Evolutionary conservation across 2,888 invertebrate species (phyloP).

Genomic region (Anodontia alba): DNA sequence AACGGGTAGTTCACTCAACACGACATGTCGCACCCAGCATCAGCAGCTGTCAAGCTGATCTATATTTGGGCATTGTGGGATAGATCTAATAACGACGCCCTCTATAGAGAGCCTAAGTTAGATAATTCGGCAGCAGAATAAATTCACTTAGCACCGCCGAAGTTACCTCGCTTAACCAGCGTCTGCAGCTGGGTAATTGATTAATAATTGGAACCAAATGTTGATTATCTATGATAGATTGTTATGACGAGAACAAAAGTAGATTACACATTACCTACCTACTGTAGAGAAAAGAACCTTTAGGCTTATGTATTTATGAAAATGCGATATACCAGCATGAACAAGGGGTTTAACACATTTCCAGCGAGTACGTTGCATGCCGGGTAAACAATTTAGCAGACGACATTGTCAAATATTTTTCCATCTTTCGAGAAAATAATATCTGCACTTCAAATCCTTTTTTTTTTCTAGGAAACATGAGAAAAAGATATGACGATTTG

Average conservation of each 20-base stretch:
- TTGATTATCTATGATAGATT: background rate
- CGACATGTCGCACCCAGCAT: slow-evolving; percentile 38
- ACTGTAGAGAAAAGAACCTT: too few relatives aligned
- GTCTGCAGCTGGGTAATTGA: background rate
- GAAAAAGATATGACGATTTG: too few relatives aligned
- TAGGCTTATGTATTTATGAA: too few relatives aligned
- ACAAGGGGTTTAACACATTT: too few relatives aligned
- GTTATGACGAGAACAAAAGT: background rate
- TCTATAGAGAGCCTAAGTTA: background rate
- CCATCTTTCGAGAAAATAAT: too few relatives aligned
- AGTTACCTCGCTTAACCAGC: background rate
- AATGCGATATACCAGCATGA: too few relatives aligned
- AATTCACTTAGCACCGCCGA: background rate
- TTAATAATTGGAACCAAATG: slow-evolving; percentile 4
- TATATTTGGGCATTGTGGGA: slow-evolving; percentile 65
- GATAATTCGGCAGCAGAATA: background rate
- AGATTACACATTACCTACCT: too few relatives aligned
- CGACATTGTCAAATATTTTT: too few relatives aligned
- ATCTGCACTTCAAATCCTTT: too few relatives aligned
- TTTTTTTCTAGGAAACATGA: too few relatives aligned
- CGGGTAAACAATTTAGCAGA: too few relatives aligned
- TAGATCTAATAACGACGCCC: slow-evolving; percentile 47
- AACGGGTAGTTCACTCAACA: background rate
- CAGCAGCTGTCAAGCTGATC: slow-evolving; percentile 63
- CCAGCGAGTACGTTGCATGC: too few relatives aligned